These are phyloP conservation scores for Tapera naevia DNA, from an alignment of 2,797 vertebrate species.

Conservation along the genomic window DNA sequence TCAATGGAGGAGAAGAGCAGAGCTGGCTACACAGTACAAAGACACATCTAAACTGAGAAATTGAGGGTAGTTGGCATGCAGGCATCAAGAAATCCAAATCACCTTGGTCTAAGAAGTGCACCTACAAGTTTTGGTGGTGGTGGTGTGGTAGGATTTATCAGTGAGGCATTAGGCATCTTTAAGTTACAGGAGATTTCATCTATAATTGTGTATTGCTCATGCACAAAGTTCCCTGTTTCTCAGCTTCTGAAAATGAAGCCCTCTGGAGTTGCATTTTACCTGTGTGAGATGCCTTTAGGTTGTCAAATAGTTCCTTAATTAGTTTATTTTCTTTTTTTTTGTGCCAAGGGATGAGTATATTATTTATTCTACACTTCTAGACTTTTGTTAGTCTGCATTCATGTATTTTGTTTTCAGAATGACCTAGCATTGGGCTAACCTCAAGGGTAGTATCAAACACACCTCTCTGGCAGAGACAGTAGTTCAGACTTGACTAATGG, in stretches of 20 bases:
- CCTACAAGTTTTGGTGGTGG: neutral
- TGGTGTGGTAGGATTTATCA: neutral
- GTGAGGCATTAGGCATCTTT: neutral
- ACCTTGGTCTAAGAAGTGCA: neutral
- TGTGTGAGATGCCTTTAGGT: neutral
- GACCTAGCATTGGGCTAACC: neutral
- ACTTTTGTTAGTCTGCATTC: conserved; percentile 2
- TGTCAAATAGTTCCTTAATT: conserved; percentile 36
- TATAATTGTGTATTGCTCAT: neutral
- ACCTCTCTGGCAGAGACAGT: neutral
- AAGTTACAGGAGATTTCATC: neutral
- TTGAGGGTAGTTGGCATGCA: neutral
- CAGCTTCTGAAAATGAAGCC: neutral
- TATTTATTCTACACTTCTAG: neutral
- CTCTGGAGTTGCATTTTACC: neutral
- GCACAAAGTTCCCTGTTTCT: neutral
- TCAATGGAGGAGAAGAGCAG: neutral
- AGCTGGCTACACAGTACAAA: neutral
- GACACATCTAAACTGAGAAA: neutral
- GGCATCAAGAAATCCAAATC: neutral
- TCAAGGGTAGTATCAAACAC: neutral
- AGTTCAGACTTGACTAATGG: conserved; percentile 1
- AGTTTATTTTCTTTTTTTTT: conserved; percentile 39
- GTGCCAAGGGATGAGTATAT: neutral
- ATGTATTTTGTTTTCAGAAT: conserved; percentile 37